phyloP scores from a whole-genome alignment of 2,888 invertebrate genomes.

The Cistogaster globosa region DNA sequence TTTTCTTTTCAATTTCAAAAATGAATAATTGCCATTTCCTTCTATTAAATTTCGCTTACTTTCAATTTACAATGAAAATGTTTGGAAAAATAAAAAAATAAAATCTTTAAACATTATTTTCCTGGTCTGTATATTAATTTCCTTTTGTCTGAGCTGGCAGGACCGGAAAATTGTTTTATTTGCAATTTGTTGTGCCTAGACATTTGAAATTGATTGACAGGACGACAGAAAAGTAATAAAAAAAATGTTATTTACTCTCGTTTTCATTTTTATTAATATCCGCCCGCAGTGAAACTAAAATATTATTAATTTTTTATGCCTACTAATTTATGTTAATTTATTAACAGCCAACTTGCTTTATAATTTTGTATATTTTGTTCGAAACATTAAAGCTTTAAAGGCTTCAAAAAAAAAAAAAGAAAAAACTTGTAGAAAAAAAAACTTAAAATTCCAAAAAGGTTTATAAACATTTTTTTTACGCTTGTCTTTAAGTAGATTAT shows the following conservation, averaged over 20 bases:
- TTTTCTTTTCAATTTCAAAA: neutral
- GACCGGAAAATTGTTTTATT: neutral
- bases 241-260: neutral
- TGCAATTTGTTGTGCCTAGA: neutral
- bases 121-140: constrained; percentile 18
- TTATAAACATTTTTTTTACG: no score
- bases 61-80: neutral
- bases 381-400: no score
- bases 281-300: neutral
- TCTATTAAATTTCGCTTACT: neutral
- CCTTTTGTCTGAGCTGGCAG: neutral
- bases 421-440: no score
- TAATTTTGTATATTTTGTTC: no score
- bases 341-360: no score
- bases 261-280: neutral
- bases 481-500: no score
- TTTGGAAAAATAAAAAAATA: neutral
- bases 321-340: no score
- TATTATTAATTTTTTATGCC: neutral
- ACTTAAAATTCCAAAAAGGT: no score
- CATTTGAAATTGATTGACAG: constrained; percentile 30
- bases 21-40: constrained; percentile 10
- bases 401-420: no score
- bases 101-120: constrained; percentile 14
- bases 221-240: constrained; percentile 28